phyloP scores from a whole-genome alignment of 2,888 invertebrate genomes.

The Scaptomyza flava region DNA sequence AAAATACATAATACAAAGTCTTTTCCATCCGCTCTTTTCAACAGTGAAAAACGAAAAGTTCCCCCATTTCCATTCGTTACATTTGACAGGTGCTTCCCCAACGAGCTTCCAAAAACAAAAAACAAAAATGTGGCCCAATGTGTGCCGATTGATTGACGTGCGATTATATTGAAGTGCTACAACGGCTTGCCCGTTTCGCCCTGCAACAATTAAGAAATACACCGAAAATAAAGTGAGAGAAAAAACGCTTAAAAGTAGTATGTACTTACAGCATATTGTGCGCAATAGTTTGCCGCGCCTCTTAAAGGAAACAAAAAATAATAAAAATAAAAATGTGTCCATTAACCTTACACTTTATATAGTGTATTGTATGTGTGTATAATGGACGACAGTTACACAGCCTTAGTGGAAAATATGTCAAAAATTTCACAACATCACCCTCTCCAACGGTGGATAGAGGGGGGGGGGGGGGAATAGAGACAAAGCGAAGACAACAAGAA shows the following conservation, averaged over 20 bases:
- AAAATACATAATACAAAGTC: too few species aligned
- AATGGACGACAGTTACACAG: constrained; percentile 47
- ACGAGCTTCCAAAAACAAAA: background rate
- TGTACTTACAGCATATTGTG: constrained; percentile 7
- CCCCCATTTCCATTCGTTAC: constrained; percentile 1
- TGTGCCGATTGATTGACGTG: constrained; percentile 40
- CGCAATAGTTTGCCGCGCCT: constrained; percentile 21
- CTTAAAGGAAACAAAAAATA: background rate
- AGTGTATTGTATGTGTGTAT: background rate
- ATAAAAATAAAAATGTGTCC: constrained; percentile 37
- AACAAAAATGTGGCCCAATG: background rate
- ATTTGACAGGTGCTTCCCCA: constrained; percentile 34
- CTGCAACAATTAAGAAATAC: constrained; percentile 14
- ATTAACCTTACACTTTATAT: constrained; percentile 53
- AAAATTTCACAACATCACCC: constrained; percentile 55
- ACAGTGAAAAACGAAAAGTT: background rate
- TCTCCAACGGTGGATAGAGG: background rate
- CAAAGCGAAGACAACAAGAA: constrained; percentile 74
- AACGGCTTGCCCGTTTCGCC: constrained; percentile 51
- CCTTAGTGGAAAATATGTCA: constrained; percentile 63
- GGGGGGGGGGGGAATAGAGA: background rate
- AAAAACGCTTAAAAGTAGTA: background rate
- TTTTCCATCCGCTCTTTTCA: background rate
- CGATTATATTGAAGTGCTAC: constrained; percentile 1
- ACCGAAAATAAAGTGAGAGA: background rate